Base-by-base conservation (phyloP, 2,113 vertebrate species). In the Empidonax traillii region DNA sequence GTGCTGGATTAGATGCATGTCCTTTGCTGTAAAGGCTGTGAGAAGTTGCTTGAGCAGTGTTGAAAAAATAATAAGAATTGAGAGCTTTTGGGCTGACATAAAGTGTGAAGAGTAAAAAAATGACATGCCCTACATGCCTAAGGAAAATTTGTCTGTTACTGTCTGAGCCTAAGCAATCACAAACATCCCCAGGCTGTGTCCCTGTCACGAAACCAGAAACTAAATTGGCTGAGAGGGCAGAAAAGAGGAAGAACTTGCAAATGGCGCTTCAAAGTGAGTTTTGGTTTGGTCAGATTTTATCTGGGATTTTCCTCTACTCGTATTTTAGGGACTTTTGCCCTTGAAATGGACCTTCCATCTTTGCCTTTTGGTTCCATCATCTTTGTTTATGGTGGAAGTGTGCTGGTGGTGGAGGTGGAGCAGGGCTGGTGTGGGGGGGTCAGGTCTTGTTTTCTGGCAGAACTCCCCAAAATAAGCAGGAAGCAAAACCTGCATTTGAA, bases 201-300 rank as follows among this genome's bases (percentile, higher is more conserved):
- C 7, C 16, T 87, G 43, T 43, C 35, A 2, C 30, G 56, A 92
- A 84, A 94, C 47, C 66, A 95, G 95, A 88, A 92, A 85, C 55
- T 47, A 5, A 62, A 74, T n/a, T 8, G 72, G 23, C 76, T 39
- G 30, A 62, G 76, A 37, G 43, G 62, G 11, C 4, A 17, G 5
- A 66, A 93, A 96, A 92, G 93, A 94, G 90, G 95, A 96, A 95
- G 75, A 77, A 14, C 1, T 59, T 77, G 55, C 31, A 73, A 24
- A 53, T 51, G 49, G 28, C 69, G 62, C 89, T 69, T 75, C 72
- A 23, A 8, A 61, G 22, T 0, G 12, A 69, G 53, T 37, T 87
- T 53, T 93, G 69, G 33, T 19, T 79, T 61, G 52, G 58, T 53
- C 46, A 69, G 71, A 8, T 68, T 69, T 79, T 30, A 19, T n/a